Percentiles rank a stretch among this genome's conserved stretches.
Conservation (phyloP, 2,113 vertebrate species). For the Columba janthina region DNA sequence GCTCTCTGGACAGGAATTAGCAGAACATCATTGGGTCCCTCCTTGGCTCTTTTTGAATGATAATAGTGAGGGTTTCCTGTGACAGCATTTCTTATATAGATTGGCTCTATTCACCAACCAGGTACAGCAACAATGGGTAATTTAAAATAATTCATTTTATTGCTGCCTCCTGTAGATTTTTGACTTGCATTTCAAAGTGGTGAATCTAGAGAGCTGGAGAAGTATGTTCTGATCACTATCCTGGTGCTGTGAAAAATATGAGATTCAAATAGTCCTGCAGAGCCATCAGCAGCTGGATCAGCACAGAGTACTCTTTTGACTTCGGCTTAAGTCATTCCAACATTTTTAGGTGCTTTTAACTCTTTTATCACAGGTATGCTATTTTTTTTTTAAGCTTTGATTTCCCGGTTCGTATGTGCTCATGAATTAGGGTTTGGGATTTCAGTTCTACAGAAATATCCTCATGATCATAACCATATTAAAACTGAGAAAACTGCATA, state of each 20-base stretch:
- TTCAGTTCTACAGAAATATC: neutral
- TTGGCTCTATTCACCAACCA: slow-evolving; percentile 57
- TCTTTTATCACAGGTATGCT: neutral
- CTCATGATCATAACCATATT: neutral
- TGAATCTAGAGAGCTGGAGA: slow-evolving; percentile 41
- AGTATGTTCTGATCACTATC: slow-evolving; percentile 49
- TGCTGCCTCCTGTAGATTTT: slow-evolving; percentile 55
- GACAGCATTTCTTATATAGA: slow-evolving; percentile 51
- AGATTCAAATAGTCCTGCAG: slow-evolving; percentile 47
- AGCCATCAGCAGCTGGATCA: slow-evolving; percentile 51
- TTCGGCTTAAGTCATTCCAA: neutral
- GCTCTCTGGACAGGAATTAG: slow-evolving; percentile 7
- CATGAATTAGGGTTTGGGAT: neutral
- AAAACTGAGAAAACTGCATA: neutral
- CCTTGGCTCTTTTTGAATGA: slow-evolving; percentile 21
- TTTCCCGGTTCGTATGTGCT: neutral
- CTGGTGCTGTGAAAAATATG: slow-evolving; percentile 25
- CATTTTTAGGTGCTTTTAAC: slow-evolving; percentile 42
- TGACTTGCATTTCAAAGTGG: slow-evolving; percentile 51
- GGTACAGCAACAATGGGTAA: slow-evolving; percentile 61
- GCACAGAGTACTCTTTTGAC: slow-evolving; percentile 24
- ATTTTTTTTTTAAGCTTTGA: neutral
- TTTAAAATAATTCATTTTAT: slow-evolving; percentile 69
- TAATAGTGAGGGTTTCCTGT: slow-evolving; percentile 47
- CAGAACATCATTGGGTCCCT: neutral